A percentile compares a stretch with the other conserved stretches of the same genome.
Conservation (phyloP, 2,113 vertebrate species). For the Microcebus griseorufus region DNA sequence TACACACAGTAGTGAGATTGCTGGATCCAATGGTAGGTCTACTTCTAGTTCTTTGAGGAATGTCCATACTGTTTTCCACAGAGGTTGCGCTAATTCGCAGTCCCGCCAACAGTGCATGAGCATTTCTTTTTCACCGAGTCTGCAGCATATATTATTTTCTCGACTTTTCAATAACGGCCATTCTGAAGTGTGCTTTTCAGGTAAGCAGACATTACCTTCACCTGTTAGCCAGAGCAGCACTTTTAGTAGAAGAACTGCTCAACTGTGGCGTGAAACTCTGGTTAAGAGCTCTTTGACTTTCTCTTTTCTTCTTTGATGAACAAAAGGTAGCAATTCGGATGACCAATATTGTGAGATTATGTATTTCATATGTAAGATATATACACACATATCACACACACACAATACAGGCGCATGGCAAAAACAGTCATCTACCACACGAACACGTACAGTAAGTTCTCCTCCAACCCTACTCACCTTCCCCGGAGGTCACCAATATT, state of each 20-base stretch:
- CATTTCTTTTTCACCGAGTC: too few species aligned
- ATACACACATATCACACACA: background rate
- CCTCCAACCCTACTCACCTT: background rate
- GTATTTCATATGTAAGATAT: background rate
- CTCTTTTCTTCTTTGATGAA: background rate
- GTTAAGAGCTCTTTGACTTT: background rate
- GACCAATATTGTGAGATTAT: fast-evolving
- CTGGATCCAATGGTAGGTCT: too few species aligned
- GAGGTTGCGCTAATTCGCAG: too few species aligned
- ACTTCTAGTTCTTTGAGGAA: too few species aligned
- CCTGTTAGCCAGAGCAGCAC: background rate
- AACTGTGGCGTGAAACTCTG: background rate
- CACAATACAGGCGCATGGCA: background rate
- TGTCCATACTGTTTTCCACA: too few species aligned
- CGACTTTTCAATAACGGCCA: too few species aligned
- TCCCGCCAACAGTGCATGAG: too few species aligned
- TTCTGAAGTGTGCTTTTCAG: background rate
- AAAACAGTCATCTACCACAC: background rate
- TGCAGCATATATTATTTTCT: too few species aligned
- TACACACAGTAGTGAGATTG: too few species aligned
- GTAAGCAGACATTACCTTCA: background rate
- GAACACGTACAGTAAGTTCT: background rate
- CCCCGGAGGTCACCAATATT: too few species aligned
- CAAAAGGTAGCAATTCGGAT: background rate
- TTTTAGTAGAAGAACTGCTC: background rate